Base-by-base conservation (phyloP, 1,140 invertebrate species). In the Atta cephalotes region DNA sequence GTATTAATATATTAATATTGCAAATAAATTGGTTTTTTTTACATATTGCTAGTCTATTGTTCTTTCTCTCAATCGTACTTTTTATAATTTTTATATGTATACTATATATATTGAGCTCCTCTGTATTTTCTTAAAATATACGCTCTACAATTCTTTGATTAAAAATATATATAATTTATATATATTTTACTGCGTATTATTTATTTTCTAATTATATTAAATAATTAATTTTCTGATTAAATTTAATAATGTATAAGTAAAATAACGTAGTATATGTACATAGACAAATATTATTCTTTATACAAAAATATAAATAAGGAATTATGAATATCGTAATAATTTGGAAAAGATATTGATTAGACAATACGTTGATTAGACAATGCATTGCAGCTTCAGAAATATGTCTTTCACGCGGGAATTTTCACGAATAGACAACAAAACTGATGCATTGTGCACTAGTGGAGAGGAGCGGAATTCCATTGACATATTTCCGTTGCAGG, bases 401-500 rank as follows among this genome's bases (percentile, higher is more conserved):
- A 4, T 25, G n/a, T 58, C 18, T 39, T 5, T 76, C n/a, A 21
- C 12, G 12, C 2, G 28, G 18, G 28, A 58, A 76, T 35, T 76
- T 76, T 9, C 9, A 12, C 31, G 31, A 76, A 31, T 31, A 31
- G 28, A 39, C 28, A 53, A 72, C 21, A 74, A 58, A 10, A 76
- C 53, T 58, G 72, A 58, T 76, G 31, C n/a, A 76, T 58, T 76
- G n/a, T 39, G 25, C 10, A 74, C 45, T 31, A 12, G 25, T 53
- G 28, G 7, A 60, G 7, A 76, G 14, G 1, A 76, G 28, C n/a
- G 4, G 51, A 76, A 76, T 62, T n/a, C 10, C 58, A 56, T 68
- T 7, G 78, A 4, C 31, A 66, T 51, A 71, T 39, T 51, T 53
- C 39, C 16, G 31, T 9, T 7, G 31, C 62, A 62, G n/a, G 35